Evolutionary conservation across 2,888 invertebrate genomes (phyloP).

Genomic region (Rhamphomyia laevipes): DNA sequence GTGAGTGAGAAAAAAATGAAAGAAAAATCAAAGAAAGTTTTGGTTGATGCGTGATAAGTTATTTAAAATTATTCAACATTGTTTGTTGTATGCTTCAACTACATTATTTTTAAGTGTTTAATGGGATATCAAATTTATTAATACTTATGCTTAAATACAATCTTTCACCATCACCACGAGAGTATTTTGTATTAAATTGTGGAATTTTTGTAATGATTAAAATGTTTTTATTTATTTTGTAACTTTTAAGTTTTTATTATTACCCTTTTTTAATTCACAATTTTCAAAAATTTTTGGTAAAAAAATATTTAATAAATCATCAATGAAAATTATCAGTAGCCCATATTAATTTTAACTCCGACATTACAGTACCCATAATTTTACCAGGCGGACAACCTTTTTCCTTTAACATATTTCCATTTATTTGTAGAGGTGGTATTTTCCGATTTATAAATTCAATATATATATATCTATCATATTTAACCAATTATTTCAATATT

Average conservation of each 20-base stretch:
- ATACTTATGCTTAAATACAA: no score
- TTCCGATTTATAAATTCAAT: slow-evolving; percentile 61
- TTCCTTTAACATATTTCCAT: slow-evolving; percentile 56
- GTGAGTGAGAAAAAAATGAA: slow-evolving; percentile 23
- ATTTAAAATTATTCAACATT: no score
- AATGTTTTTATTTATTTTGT: not conserved
- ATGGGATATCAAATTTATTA: no score
- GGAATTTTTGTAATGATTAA: no score
- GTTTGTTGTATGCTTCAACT: no score
- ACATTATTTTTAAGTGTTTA: no score
- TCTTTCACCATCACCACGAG: no score
- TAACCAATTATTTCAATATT: slow-evolving; percentile 67
- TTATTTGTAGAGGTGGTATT: slow-evolving; percentile 69
- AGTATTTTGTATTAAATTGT: no score
- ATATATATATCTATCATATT: slow-evolving; percentile 47
- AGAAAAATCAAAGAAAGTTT: slow-evolving; percentile 17
- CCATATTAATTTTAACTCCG: slow-evolving; percentile 66
- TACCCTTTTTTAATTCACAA: no score
- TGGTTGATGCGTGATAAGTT: not conserved
- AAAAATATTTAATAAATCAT: slow-evolving; percentile 52
- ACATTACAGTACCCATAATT: slow-evolving; percentile 55
- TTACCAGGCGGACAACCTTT: slow-evolving; percentile 46
- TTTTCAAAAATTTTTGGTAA: slow-evolving; percentile 24
- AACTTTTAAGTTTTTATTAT: slow-evolving; percentile 6
- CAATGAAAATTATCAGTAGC: slow-evolving; percentile 64